These are phyloP conservation scores for Sturnira hondurensis DNA, from an alignment of 2,113 vertebrate species.

Conservation along the genomic window DNA sequence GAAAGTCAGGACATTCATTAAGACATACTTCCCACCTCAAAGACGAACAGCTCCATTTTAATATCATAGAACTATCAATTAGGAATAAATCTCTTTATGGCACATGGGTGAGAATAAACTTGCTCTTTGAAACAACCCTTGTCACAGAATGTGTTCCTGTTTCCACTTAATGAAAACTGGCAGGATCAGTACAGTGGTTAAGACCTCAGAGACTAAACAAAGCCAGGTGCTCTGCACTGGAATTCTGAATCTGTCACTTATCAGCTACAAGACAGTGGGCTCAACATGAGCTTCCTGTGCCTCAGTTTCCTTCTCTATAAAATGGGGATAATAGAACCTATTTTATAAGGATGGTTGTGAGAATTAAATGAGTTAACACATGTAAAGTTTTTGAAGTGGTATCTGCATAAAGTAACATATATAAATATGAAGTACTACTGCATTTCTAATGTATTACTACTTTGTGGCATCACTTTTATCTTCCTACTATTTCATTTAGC, in stretches of 20 bases:
- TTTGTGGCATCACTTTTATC: neutral
- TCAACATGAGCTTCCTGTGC: neutral
- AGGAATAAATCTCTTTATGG: neutral
- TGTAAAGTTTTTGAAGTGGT: neutral
- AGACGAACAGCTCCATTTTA: neutral
- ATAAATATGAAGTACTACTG: neutral
- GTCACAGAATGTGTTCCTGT: neutral
- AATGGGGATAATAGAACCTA: neutral
- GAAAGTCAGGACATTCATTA: neutral
- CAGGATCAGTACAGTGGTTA: neutral
- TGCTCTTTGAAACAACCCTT: neutral
- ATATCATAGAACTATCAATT: neutral
- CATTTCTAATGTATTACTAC: neutral
- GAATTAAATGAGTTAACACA: neutral
- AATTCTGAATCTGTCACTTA: neutral
- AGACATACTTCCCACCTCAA: neutral
- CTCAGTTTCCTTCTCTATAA: neutral
- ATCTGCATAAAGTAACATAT: neutral
- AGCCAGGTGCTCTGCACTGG: neutral
- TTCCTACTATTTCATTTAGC: neutral
- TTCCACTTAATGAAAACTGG: neutral
- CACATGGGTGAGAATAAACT: neutral
- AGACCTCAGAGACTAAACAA: neutral
- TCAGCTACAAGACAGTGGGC: neutral
- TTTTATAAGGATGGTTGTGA: neutral